A percentile compares a stretch with the other conserved stretches of the same genome.
phyloP scores from a whole-genome alignment of 2,113 vertebrate genomes.

The Gallinago undulata region DNA sequence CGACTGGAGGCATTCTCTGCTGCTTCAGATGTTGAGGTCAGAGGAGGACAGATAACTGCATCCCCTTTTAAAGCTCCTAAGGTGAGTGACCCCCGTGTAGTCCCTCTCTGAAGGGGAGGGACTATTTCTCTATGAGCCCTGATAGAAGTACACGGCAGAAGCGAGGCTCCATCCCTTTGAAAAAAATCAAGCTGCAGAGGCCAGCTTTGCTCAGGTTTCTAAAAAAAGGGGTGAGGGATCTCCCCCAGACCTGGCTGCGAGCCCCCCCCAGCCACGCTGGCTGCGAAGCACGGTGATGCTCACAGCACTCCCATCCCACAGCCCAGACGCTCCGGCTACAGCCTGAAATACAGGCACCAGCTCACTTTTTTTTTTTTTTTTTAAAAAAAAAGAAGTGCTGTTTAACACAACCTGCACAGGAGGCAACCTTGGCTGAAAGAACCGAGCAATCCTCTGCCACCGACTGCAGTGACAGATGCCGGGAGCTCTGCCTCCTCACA shows the following conservation, averaged over 20 bases:
- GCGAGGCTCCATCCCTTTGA: neutral
- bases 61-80: neutral
- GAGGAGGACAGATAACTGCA: neutral
- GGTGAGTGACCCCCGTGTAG: neutral
- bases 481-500: neutral
- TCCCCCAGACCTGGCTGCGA: neutral
- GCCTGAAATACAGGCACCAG: neutral
- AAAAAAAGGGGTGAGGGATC: neutral
- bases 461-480: constrained; percentile 44
- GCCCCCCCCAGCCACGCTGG: neutral
- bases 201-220: neutral
- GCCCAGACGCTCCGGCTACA: neutral
- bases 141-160: accelerated
- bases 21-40: constrained; percentile 16
- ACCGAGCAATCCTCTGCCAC: neutral
- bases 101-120: neutral
- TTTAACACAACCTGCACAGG: neutral
- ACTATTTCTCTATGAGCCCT: accelerated
- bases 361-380: neutral
- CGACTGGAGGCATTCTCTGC: neutral
- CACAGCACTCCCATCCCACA: neutral
- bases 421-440: constrained; percentile 3
- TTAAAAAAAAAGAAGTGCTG: neutral
- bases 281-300: neutral
- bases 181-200: neutral